Percentiles rank a stretch among this genome's conserved stretches.
Conservation (phyloP, 2,113 vertebrate genomes). For the Carassius carassius region DNA sequence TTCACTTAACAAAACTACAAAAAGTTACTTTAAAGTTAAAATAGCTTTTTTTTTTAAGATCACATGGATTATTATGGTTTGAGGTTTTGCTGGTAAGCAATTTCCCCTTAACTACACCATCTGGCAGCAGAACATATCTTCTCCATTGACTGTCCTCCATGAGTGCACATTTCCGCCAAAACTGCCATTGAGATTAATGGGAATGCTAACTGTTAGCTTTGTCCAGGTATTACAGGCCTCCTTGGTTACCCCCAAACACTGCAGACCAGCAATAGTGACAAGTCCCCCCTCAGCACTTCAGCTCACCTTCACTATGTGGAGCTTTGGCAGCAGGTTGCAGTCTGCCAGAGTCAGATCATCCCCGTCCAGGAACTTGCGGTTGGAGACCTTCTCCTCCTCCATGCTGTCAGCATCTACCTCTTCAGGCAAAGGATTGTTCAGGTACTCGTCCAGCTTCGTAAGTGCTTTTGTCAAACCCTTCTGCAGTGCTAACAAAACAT, state of each 20-base stretch:
- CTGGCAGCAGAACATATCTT: neutral
- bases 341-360: slow-evolving; percentile 92
- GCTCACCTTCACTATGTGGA: slow-evolving; percentile 95
- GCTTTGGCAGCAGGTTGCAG: slow-evolving; percentile 97
- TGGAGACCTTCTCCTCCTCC: slow-evolving; percentile 85
- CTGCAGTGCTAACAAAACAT: slow-evolving; percentile 79
- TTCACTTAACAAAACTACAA: neutral
- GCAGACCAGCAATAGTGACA: neutral
- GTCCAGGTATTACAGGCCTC: neutral
- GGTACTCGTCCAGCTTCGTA: slow-evolving; percentile 90
- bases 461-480: slow-evolving; percentile 85
- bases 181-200: neutral
- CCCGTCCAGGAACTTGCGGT: slow-evolving; percentile 89
- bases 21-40: neutral
- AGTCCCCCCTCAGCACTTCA: neutral
- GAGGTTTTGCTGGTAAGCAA: neutral
- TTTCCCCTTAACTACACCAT: neutral
- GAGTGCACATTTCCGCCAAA: neutral
- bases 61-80: neutral
- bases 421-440: slow-evolving; percentile 86
- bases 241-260: neutral
- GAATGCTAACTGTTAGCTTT: neutral
- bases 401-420: slow-evolving; percentile 86
- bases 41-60: neutral
- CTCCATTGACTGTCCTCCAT: neutral